phyloP scores from a whole-genome alignment of 1,140 invertebrate genomes.

The Zaprionus gabonicus region DNA sequence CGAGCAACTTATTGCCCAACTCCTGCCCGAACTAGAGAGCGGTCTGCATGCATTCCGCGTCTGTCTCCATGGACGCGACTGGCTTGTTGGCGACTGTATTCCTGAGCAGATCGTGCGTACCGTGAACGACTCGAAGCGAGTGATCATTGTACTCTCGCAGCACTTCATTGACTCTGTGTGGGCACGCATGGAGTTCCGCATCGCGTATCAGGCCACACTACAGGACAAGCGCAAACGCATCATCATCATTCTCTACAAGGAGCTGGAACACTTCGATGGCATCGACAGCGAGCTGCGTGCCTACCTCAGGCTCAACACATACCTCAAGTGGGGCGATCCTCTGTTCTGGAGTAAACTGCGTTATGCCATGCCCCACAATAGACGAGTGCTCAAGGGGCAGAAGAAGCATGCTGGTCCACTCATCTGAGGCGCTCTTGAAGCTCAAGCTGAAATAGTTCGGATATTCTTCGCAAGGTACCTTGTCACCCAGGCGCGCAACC shows the following conservation, averaged over 20 bases:
- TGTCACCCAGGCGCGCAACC: too few species aligned
- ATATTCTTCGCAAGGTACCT: neutral
- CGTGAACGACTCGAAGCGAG: constrained; percentile 91
- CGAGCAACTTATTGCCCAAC: constrained; percentile 88
- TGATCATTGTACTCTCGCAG: constrained; percentile 92
- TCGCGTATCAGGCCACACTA: constrained; percentile 91
- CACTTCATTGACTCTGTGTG: constrained; percentile 93
- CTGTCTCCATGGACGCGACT: constrained; percentile 93
- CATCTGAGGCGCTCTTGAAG: constrained; percentile 29
- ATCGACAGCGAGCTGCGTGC: constrained; percentile 90
- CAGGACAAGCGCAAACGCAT: constrained; percentile 90
- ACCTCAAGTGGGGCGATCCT: constrained; percentile 92
- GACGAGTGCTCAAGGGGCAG: constrained; percentile 67
- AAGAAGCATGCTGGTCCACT: constrained; percentile 73
- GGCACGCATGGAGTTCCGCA: constrained; percentile 93
- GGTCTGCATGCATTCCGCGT: constrained; percentile 87
- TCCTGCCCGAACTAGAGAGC: constrained; percentile 89
- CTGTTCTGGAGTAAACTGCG: constrained; percentile 94
- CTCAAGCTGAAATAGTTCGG: neutral
- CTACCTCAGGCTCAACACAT: constrained; percentile 94
- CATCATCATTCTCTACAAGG: constrained; percentile 91
- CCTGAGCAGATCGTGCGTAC: constrained; percentile 91
- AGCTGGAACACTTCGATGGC: constrained; percentile 87
- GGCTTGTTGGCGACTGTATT: constrained; percentile 91
- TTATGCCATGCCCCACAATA: constrained; percentile 87